Conservation (phyloP, 2,888 invertebrate species). For the Latrodectus hesperus region DNA sequence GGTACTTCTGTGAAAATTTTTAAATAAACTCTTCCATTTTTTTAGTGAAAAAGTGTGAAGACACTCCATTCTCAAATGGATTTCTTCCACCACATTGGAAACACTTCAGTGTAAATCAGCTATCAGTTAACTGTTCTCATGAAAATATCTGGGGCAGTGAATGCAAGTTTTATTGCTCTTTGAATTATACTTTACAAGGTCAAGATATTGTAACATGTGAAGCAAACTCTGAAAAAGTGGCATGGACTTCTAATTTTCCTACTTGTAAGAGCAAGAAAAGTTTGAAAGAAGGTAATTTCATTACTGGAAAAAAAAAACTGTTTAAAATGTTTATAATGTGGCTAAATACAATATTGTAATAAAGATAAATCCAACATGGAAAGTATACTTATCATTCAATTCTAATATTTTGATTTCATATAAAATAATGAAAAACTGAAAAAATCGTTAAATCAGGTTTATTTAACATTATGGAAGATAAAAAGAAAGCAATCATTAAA, state of each 20-base stretch:
- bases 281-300: neutral
- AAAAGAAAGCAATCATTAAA: too few relatives aligned
- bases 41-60: slow-evolving; percentile 43
- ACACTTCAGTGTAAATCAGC: too few relatives aligned
- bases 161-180: slow-evolving; percentile 45
- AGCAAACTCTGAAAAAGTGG: slow-evolving; percentile 14
- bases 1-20: neutral
- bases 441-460: too few relatives aligned
- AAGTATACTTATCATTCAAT: too few relatives aligned
- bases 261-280: slow-evolving; percentile 39
- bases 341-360: too few relatives aligned
- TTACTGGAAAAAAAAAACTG: too few relatives aligned
- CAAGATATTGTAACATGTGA: slow-evolving; percentile 22
- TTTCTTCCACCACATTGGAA: too few relatives aligned
- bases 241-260: slow-evolving; percentile 44
- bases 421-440: too few relatives aligned
- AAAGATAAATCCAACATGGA: too few relatives aligned
- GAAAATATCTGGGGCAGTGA: slow-evolving; percentile 62
- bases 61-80: neutral
- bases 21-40: neutral
- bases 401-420: too few relatives aligned
- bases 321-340: too few relatives aligned
- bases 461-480: too few relatives aligned
- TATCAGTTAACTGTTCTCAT: slow-evolving; percentile 42
- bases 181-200: slow-evolving; percentile 34